These are phyloP conservation scores for Leucoraja ocellata DNA, from an alignment of 2,797 vertebrate genomes.

Conservation along the genomic window DNA sequence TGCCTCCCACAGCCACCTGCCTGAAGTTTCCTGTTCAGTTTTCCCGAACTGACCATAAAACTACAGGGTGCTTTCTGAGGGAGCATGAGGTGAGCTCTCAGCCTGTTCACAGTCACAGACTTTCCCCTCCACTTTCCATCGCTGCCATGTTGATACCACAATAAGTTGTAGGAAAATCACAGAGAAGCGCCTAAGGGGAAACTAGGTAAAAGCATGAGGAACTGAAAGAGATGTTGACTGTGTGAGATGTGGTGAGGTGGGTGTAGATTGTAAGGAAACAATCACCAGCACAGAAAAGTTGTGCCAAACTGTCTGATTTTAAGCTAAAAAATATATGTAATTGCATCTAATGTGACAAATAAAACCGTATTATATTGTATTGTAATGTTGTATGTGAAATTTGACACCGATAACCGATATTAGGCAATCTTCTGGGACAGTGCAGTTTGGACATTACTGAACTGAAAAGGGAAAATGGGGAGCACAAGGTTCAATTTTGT, in stretches of 20 bases:
- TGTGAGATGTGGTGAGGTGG: neutral
- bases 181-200: neutral
- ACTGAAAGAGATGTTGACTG: neutral
- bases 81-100: too few species aligned
- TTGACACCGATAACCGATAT: neutral
- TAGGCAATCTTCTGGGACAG: neutral
- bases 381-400: too few species aligned
- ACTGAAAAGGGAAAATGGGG: neutral
- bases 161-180: neutral
- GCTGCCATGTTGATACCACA: too few species aligned
- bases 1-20: too few species aligned
- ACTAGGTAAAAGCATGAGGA: neutral
- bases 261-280: neutral
- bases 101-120: too few species aligned
- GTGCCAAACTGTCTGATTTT: neutral
- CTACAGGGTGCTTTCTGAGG: too few species aligned
- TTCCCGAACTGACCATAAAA: too few species aligned
- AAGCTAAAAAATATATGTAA: neutral
- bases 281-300: neutral
- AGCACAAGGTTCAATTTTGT: too few species aligned
- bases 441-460: neutral
- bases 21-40: too few species aligned
- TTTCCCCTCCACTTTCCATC: too few species aligned
- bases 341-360: neutral
- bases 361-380: too few species aligned